A percentile compares a stretch with the other conserved stretches of the same genome.
Evolutionary conservation across 2,113 vertebrate genomes (phyloP).

Genomic region (Brachyistius frenatus): DNA sequence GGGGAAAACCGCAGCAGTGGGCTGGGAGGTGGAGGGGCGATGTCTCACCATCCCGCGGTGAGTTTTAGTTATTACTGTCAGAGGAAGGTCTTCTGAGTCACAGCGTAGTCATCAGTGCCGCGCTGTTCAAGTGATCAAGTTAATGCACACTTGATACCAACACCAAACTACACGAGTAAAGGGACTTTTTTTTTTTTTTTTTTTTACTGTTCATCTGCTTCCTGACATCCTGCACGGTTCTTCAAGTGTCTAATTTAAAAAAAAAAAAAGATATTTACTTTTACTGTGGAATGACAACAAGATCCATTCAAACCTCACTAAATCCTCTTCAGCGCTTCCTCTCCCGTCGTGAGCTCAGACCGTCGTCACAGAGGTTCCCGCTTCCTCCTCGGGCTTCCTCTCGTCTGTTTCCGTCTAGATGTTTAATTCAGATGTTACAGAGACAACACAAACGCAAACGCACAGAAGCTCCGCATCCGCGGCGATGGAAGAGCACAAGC

Average conservation of each 20-base stretch:
- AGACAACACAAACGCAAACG: neutral
- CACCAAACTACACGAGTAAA: neutral
- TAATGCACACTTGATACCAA: too few relatives aligned
- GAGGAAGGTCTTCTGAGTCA: slow-evolving; percentile 17
- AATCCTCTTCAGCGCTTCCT: slow-evolving; percentile 56
- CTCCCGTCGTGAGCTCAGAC: neutral
- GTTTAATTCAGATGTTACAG: slow-evolving; percentile 9
- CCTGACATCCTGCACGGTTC: too few relatives aligned
- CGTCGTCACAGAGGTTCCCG: slow-evolving; percentile 16
- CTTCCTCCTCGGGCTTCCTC: slow-evolving; percentile 68
- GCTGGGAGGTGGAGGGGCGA: neutral
- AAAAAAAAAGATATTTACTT: neutral
- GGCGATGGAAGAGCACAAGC: too few relatives aligned
- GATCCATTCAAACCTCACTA: slow-evolving; percentile 13
- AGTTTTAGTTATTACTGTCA: neutral
- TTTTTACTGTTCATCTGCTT: too few relatives aligned
- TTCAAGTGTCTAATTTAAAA: neutral
- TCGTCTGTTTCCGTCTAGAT: slow-evolving; percentile 9
- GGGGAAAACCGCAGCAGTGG: neutral
- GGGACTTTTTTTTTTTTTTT: slow-evolving; percentile 8
- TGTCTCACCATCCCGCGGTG: neutral
- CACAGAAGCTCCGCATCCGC: neutral
- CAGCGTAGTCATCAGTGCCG: neutral
- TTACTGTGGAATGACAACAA: neutral
- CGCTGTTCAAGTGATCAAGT: neutral